Base-by-base conservation (phyloP, 2,797 vertebrate species). In the Synaphobranchus kaupii region DNA sequence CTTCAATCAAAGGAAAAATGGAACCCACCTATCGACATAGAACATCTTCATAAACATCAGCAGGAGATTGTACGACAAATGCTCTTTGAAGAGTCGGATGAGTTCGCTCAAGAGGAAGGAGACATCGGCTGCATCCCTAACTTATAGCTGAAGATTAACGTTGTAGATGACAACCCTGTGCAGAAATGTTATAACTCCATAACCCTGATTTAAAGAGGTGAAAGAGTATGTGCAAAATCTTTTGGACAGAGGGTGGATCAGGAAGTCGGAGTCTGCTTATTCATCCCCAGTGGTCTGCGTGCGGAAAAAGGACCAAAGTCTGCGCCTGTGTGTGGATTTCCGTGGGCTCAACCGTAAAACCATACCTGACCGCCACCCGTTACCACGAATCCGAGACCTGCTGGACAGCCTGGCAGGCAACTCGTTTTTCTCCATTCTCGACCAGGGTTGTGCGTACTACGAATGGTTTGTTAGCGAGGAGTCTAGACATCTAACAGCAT, bases 401-500 rank as follows among this genome's bases (percentile, higher is more conserved):
- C 9, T 73, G 31, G 68, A 73, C 28, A 73, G 31, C 9, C 13
- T 73, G 28, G 68, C 28, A 15, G 68, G 68, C 28, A 10, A 73
- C 28, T 73, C 9, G 12, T 73, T 28, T 28, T 73, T 73, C 31
- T 73, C 68, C 28, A 73, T 34, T 12, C 13, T 73, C 3, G 68
- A 73, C 9, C 28, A 73, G 13, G 68, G 68, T 13, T 34, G 58
- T 20, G 52, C 78, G 3, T 68, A 87, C 13, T 81, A 83, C 17
- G 9, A 87, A 66, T 84, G 87, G 25, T 81, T 85, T 86, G 52
- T 88, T 17, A 56, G 20, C 20, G 85, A 88, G 56, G 76, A 58
- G 20, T 85, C 48, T 3, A 85, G 87, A 52, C 85, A 58, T 15
- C 17, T 86, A 7, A 88, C 87, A 25, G 84, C 84, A 13, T 81